A percentile compares a stretch with the other conserved stretches of the same genome.
These are phyloP conservation scores for Glyphotaelius pellucidus DNA, from an alignment of 2,888 invertebrate genomes.

Conservation along the genomic window DNA sequence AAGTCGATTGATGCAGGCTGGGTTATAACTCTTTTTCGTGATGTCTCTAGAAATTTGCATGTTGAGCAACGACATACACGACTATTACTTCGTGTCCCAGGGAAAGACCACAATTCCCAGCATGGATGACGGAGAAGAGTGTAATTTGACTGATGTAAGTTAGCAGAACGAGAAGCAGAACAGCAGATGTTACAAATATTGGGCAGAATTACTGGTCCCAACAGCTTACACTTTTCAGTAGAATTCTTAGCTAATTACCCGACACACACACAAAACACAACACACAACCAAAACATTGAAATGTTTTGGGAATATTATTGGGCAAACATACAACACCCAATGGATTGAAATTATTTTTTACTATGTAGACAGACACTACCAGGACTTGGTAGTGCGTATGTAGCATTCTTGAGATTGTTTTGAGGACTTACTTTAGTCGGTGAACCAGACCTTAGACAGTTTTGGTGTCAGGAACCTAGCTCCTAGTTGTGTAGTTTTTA, in stretches of 20 bases:
- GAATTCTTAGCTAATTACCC: constrained; percentile 5
- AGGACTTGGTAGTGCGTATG: not conserved
- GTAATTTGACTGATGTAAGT: constrained; percentile 89
- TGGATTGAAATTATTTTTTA: not conserved
- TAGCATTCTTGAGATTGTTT: not conserved
- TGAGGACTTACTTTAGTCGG: not conserved
- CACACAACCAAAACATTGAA: not conserved
- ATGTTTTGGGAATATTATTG: not conserved
- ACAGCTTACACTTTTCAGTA: constrained; percentile 47
- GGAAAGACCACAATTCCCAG: constrained; percentile 94
- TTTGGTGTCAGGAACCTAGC: not conserved
- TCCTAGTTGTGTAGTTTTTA: not conserved
- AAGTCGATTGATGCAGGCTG: not conserved
- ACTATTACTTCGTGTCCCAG: constrained; percentile 94
- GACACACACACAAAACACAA: constrained; percentile 1
- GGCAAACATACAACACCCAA: constrained; percentile 31
- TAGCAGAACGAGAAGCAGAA: constrained; percentile 66
- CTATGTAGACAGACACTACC: not conserved
- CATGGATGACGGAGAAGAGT: constrained; percentile 95
- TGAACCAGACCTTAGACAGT: constrained; percentile 7
- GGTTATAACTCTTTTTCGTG: constrained; percentile 58
- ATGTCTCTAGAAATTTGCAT: constrained; percentile 82
- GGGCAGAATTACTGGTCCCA: constrained; percentile 58
- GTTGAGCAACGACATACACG: constrained; percentile 87
- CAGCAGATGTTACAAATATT: constrained; percentile 44